Base-by-base conservation (phyloP, 2,888 invertebrate species). In the Diarsia rubi region DNA sequence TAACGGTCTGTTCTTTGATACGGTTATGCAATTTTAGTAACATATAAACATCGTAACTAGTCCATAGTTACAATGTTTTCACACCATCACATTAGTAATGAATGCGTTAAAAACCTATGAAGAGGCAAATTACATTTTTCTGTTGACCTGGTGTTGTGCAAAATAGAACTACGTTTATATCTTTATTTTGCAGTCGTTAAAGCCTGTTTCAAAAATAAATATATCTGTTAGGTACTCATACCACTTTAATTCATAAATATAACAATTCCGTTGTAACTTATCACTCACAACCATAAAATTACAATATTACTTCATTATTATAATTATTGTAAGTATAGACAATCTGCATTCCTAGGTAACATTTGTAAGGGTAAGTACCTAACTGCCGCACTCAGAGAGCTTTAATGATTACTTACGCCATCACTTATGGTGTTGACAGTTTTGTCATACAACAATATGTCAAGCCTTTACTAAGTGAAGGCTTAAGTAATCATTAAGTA, bases 221-320 rank as follows among this genome's bases (percentile, higher is more conserved):
- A 73, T 57, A n/a, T 37, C 37, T 31, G 21, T 16, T 73, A 73
- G 27, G 65, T 75, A 82, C 69, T 80, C 81, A 74, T 81, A 77
- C 69, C 69, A 74, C 69, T 82, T 76, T 82, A 75, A 75, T 82
- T 75, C 60, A 83, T 79, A 85, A 79, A 49, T 70, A 67, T 79
- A 79, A 84, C 75, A 83, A 79, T 80, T 81, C 77, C 79, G 81
- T 81, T 88, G 89, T 88, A 89, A 89, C 84, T 88, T 87, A 91
- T 88, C 89, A 88, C 90, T 94, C 94, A 94, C 94, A 94, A 94
- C 94, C 94, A 91, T 92, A 91, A 90, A 91, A 92, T 90, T 91
- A 89, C 89, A 87, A 86, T 84, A 79, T 83, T 83, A 74, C 72
- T 78, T 73, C 63, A 69, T 69, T 75, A 64, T 57, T 75, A 60